phyloP scores from a whole-genome alignment of 2,797 vertebrate genomes.

The Semotilus atromaculatus region DNA sequence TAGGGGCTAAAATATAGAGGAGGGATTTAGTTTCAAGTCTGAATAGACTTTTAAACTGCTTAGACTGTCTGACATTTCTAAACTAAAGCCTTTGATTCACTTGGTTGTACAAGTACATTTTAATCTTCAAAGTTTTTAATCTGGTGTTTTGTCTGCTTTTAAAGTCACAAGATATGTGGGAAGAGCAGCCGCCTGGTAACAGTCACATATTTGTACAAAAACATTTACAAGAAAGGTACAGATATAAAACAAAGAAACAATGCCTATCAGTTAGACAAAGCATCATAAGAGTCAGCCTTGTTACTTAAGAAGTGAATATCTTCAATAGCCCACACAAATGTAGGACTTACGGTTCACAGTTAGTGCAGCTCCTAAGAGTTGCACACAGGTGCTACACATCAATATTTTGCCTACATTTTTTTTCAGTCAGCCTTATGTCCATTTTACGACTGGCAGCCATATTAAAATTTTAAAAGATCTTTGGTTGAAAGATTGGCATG shows the following conservation, averaged over 20 bases:
- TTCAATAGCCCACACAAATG: constrained; percentile 68
- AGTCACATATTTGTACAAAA: constrained; percentile 65
- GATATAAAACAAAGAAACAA: constrained; percentile 56
- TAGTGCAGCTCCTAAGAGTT: constrained; percentile 68
- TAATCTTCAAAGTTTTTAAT: constrained; percentile 82
- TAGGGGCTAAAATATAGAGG: constrained; percentile 60
- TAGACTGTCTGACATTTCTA: constrained; percentile 76
- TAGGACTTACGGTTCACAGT: constrained; percentile 72
- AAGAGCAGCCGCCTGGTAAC: constrained; percentile 61
- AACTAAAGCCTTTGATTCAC: constrained; percentile 75
- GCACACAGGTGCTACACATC: constrained; percentile 66
- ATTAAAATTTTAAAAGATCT: background rate
- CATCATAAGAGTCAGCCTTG: constrained; percentile 63
- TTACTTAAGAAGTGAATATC: constrained; percentile 69
- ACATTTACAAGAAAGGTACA: constrained; percentile 49
- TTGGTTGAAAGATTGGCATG: background rate
- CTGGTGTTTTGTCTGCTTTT: constrained; percentile 73
- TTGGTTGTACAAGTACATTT: constrained; percentile 72
- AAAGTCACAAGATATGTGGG: constrained; percentile 69
- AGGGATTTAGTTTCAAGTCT: constrained; percentile 68
- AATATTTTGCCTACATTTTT: constrained; percentile 53
- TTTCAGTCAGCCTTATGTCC: constrained; percentile 48
- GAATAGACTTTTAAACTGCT: constrained; percentile 72
- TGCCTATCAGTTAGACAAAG: constrained; percentile 62
- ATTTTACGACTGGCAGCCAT: constrained; percentile 1